These are phyloP conservation scores for Champsocephalus gunnari DNA, from an alignment of 2,797 vertebrate species.

Conservation along the genomic window DNA sequence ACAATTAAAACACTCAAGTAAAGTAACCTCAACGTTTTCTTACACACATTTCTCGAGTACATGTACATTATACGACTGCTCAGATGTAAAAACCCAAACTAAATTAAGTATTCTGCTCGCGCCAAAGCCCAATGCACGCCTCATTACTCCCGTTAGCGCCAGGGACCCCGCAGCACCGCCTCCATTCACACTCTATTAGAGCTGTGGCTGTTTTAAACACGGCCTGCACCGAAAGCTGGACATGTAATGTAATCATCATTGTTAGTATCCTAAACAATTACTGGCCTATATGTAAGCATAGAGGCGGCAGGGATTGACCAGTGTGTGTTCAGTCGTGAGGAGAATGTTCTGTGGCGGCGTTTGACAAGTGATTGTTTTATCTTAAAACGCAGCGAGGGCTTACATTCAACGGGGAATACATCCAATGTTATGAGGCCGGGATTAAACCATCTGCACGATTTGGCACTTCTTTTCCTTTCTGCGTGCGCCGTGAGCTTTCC, in stretches of 20 bases:
- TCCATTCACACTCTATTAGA: constrained; percentile 14
- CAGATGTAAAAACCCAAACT: not conserved
- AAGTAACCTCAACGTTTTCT: no score
- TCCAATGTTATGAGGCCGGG: constrained; percentile 58
- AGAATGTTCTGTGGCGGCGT: constrained; percentile 42
- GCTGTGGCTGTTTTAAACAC: constrained; percentile 9
- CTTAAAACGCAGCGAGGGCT: constrained; percentile 53
- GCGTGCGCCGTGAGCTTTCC: constrained; percentile 25
- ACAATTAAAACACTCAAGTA: no score
- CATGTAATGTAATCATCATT: constrained; percentile 17
- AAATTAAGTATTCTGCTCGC: constrained; percentile 8
- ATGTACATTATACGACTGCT: not conserved
- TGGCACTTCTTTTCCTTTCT: constrained; percentile 49
- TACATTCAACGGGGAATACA: constrained; percentile 54
- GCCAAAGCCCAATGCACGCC: constrained; percentile 17
- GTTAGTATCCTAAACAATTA: constrained; percentile 35
- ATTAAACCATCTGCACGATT: constrained; percentile 69
- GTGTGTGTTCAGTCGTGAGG: constrained; percentile 30
- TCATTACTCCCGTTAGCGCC: constrained; percentile 34
- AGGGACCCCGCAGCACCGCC: constrained; percentile 30
- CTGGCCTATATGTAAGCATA: not conserved
- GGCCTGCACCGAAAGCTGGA: not conserved
- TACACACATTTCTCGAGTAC: no score
- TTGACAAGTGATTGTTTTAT: constrained; percentile 61
- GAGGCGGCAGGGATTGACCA: constrained; percentile 15